phyloP scores from a whole-genome alignment of 2,797 vertebrate species.

The Rhinophrynus dorsalis region DNA sequence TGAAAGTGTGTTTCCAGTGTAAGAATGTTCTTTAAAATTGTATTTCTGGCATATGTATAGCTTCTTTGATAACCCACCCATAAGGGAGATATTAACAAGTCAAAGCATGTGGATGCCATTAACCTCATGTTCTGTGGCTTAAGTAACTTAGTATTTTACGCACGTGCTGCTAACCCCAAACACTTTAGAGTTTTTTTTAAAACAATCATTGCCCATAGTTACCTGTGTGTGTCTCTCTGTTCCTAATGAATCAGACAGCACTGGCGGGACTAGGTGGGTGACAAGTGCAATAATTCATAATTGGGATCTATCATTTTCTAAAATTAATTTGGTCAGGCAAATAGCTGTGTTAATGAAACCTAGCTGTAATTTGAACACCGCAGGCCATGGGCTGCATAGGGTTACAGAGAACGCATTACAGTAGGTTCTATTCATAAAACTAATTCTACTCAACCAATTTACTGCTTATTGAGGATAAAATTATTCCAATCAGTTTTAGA shows the following conservation, averaged over 20 bases:
- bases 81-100: constrained; percentile 59
- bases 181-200: constrained; percentile 63
- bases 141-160: constrained; percentile 58
- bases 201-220: constrained; percentile 57
- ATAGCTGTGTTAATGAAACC: constrained; percentile 49
- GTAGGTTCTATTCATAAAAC: constrained; percentile 32
- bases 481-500: constrained; percentile 27
- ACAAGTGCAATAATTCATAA: constrained; percentile 50
- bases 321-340: constrained; percentile 52
- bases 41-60: constrained; percentile 25
- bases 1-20: neutral
- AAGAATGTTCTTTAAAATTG: neutral
- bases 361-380: constrained; percentile 49
- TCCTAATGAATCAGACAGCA: constrained; percentile 61
- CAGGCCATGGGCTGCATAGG: constrained; percentile 48
- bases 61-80: constrained; percentile 68
- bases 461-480: constrained; percentile 40
- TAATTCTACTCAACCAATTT: constrained; percentile 53
- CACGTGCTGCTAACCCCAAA: constrained; percentile 58
- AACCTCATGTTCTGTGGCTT: constrained; percentile 63
- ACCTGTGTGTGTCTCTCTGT: constrained; percentile 54
- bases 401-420: constrained; percentile 48
- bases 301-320: constrained; percentile 50
- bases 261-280: constrained; percentile 55
- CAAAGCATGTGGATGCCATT: constrained; percentile 71